Conservation (phyloP, 2,797 vertebrate genomes). For the Neolamprologus multifasciatus region DNA sequence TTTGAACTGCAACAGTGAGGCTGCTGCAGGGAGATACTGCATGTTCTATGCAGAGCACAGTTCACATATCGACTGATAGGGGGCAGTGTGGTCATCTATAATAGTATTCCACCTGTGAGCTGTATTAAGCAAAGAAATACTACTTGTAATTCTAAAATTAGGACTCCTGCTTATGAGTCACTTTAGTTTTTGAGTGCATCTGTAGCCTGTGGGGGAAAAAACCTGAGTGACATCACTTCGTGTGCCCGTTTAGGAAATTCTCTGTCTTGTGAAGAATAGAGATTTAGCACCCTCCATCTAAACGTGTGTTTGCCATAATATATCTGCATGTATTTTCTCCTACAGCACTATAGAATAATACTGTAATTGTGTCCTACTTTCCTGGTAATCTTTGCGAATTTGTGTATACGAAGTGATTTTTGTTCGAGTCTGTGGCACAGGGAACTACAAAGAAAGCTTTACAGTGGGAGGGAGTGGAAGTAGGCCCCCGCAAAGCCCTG, state of each 20-base stretch:
- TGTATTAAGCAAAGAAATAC: background rate
- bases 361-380: background rate
- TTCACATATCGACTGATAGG: slow-evolving; percentile 33
- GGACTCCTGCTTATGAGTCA: background rate
- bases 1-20: background rate
- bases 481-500: slow-evolving; percentile 13
- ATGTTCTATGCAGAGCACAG: background rate
- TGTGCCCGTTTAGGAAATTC: background rate
- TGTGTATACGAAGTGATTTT: background rate
- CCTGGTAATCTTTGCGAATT: background rate
- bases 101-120: background rate
- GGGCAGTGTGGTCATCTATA: slow-evolving; percentile 58
- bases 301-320: background rate
- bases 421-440: background rate
- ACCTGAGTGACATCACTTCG: background rate
- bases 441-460: slow-evolving; percentile 39
- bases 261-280: slow-evolving; percentile 1
- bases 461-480: slow-evolving; percentile 11
- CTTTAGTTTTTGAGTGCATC: background rate
- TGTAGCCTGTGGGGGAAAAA: background rate
- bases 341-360: background rate
- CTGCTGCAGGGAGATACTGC: slow-evolving; percentile 11
- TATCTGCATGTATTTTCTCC: background rate
- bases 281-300: background rate
- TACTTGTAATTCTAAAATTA: slow-evolving; percentile 9